These are phyloP conservation scores for Marisa cornuarietis DNA, from an alignment of 1,140 invertebrate genomes.

Conservation along the genomic window DNA sequence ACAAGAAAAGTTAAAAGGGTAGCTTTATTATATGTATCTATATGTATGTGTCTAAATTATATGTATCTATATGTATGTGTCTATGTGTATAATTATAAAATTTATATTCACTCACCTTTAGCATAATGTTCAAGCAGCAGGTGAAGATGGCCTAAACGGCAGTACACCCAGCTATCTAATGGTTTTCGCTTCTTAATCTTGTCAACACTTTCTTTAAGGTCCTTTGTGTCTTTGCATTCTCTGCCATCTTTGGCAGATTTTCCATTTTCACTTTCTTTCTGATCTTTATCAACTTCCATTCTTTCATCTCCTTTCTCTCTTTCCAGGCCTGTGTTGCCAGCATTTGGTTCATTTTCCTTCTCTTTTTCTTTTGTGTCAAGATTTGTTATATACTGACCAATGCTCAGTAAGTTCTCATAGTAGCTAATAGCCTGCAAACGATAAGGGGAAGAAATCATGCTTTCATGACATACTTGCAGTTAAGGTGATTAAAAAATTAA, in stretches of 20 bases:
- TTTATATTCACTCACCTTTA: slow-evolving; percentile 68
- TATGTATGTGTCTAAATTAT: too few species aligned
- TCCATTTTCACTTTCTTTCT: slow-evolving; percentile 1
- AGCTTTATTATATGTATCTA: too few species aligned
- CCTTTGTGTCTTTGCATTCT: neutral
- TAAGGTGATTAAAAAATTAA: neutral
- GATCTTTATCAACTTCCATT: neutral
- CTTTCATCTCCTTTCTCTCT: neutral
- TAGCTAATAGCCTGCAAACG: slow-evolving; percentile 84
- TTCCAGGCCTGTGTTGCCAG: neutral
- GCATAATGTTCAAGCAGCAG: slow-evolving; percentile 88
- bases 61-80: too few species aligned
- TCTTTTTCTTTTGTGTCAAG: slow-evolving; percentile 27
- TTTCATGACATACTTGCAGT: neutral
- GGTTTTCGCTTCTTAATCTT: slow-evolving; percentile 32
- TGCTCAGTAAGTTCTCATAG: slow-evolving; percentile 74
- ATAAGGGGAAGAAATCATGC: slow-evolving; percentile 48
- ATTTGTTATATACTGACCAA: slow-evolving; percentile 75
- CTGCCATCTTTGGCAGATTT: neutral
- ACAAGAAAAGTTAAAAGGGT: too few species aligned
- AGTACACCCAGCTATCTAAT: slow-evolving; percentile 88
- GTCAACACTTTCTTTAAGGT: neutral
- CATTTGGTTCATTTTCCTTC: slow-evolving; percentile 6
- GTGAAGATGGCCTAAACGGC: slow-evolving; percentile 93
- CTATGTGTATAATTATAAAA: too few species aligned